Conservation (phyloP, 2,113 vertebrate species). For the Microtus montanus region DNA sequence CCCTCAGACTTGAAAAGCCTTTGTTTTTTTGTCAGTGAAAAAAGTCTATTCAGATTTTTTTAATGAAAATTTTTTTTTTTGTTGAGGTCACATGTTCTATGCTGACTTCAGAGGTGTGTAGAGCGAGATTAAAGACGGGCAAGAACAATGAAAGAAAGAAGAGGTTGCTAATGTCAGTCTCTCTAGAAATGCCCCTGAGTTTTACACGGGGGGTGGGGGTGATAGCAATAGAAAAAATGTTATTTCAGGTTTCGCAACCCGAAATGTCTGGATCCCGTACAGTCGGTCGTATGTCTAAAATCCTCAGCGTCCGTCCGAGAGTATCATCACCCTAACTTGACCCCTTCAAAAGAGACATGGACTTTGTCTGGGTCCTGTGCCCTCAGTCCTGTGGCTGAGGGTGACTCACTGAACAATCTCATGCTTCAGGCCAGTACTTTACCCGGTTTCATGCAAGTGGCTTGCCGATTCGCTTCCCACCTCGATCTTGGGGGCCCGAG, state of each 20-base stretch:
- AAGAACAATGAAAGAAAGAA: background rate
- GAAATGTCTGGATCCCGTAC: background rate
- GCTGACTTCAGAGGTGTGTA: background rate
- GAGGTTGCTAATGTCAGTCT: background rate
- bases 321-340: background rate
- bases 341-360: background rate
- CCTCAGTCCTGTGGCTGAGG: background rate
- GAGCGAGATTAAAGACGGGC: background rate
- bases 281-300: background rate
- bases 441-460: background rate
- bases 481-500: background rate
- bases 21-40: conserved; percentile 41
- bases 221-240: background rate
- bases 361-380: background rate
- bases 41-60: conserved; percentile 14
- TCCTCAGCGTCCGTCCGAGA: background rate
- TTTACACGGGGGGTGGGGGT: background rate
- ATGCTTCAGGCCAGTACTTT: background rate
- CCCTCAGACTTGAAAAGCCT: background rate
- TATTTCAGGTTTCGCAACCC: background rate
- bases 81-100: background rate
- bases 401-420: background rate
- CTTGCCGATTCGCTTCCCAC: background rate
- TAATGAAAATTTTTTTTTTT: background rate
- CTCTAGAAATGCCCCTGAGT: conserved; percentile 1